phyloP scores from a whole-genome alignment of 2,113 vertebrate genomes.

The Mobula hypostoma region DNA sequence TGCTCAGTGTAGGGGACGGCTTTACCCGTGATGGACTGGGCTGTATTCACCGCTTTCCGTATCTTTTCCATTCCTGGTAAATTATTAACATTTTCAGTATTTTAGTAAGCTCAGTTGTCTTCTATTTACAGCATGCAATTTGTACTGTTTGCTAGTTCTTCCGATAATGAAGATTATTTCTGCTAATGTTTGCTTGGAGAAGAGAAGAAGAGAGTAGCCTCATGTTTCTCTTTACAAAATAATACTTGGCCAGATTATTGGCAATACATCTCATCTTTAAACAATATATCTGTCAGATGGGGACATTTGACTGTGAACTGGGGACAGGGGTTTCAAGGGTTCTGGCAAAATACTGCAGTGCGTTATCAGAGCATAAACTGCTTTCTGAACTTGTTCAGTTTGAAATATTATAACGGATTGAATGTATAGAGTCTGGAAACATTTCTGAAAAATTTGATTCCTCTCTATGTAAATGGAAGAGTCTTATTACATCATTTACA shows the following conservation, averaged over 20 bases:
- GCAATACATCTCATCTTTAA: neutral
- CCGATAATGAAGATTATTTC: neutral
- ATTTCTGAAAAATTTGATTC: neutral
- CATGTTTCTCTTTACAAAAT: neutral
- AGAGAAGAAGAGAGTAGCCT: neutral
- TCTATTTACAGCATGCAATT: neutral
- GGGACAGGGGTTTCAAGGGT: neutral
- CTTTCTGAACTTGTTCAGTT: neutral
- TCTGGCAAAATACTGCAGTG: neutral
- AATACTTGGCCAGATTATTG: neutral
- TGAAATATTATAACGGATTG: neutral
- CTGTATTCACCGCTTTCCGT: no score
- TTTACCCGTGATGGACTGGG: no score
- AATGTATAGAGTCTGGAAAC: neutral
- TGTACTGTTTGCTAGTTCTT: neutral
- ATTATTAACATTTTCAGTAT: neutral
- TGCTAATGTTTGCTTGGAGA: neutral
- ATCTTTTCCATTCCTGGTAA: neutral
- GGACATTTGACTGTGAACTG: conserved; percentile 19
- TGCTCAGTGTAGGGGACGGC: no score
- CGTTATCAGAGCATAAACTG: neutral
- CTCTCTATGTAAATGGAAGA: neutral
- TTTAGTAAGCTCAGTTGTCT: neutral
- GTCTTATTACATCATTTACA: neutral
- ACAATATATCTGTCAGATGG: conserved; percentile 22